Conservation (phyloP, 2,797 vertebrate genomes). For the Hephaestus fuliginosus region DNA sequence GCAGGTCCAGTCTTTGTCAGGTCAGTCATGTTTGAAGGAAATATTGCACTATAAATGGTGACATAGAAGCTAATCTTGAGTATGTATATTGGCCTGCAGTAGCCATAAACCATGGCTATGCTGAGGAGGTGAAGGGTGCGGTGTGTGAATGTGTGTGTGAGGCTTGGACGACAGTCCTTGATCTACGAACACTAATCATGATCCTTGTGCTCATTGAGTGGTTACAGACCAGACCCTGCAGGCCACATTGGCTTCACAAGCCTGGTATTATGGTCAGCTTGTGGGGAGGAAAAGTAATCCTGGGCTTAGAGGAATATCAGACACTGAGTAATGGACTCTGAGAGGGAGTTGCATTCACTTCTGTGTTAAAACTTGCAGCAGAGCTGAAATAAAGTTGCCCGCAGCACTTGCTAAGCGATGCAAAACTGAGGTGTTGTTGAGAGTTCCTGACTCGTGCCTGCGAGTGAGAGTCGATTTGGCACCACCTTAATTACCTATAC, state of each 20-base stretch:
- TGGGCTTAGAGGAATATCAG: constrained; percentile 67
- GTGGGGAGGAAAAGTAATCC: constrained; percentile 77
- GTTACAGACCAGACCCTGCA: constrained; percentile 76
- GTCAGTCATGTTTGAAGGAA: constrained; percentile 6
- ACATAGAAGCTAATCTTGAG: constrained; percentile 28
- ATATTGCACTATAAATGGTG: constrained; percentile 9
- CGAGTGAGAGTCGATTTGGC: constrained; percentile 82
- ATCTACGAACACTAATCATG: constrained; percentile 68
- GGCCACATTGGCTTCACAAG: constrained; percentile 79
- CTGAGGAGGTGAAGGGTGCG: constrained; percentile 30
- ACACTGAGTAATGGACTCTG: constrained; percentile 69
- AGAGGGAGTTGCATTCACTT: constrained; percentile 47
- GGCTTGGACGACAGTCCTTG: constrained; percentile 38
- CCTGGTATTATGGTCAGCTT: constrained; percentile 84
- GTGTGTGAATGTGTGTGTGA: constrained; percentile 39
- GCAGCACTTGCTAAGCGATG: constrained; percentile 57
- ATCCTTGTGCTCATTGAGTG: constrained; percentile 73
- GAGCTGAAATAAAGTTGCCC: constrained; percentile 62
- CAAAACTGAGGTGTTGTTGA: constrained; percentile 56
- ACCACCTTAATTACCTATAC: constrained; percentile 82
- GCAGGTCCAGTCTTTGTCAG: not conserved
- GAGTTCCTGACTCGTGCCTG: constrained; percentile 67
- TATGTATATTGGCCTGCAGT: constrained; percentile 19
- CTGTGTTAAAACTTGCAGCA: constrained; percentile 73
- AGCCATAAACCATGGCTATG: constrained; percentile 34